A percentile compares a stretch with the other conserved stretches of the same genome.
These are phyloP conservation scores for Dromococcyx pavoninus DNA, from an alignment of 2,797 vertebrate genomes.

Conservation along the genomic window DNA sequence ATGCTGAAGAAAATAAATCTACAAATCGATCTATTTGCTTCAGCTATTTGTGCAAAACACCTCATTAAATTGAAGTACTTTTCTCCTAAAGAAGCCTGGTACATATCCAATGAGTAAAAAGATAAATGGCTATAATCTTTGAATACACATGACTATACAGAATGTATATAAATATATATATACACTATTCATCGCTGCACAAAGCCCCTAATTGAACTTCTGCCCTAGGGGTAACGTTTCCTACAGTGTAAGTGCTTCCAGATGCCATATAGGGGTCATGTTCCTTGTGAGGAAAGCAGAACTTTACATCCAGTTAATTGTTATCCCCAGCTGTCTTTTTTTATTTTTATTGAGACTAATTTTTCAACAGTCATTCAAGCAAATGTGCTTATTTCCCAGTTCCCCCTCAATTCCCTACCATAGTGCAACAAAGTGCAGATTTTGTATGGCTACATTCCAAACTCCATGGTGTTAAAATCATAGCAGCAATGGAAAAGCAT, in stretches of 20 bases:
- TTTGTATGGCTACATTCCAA: conserved; percentile 38
- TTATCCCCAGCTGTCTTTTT: conserved; percentile 25
- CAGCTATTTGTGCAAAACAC: conserved; percentile 3
- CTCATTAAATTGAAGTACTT: conserved; percentile 14
- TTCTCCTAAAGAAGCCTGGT: neutral
- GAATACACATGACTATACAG: conserved; percentile 2
- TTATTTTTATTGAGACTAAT: neutral
- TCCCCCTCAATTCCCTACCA: conserved; percentile 9
- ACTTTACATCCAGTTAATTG: conserved; percentile 53
- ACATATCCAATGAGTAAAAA: conserved; percentile 8
- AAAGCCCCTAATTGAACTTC: conserved; percentile 61
- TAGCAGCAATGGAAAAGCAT: conserved; percentile 15
- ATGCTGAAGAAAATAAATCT: conserved; percentile 2
- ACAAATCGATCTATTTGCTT: neutral
- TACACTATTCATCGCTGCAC: conserved; percentile 40
- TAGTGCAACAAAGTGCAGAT: conserved; percentile 19
- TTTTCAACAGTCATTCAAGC: conserved; percentile 48
- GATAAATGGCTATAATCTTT: conserved; percentile 35
- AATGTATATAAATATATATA: no score
- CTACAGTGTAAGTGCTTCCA: conserved; percentile 42
- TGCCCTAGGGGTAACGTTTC: conserved; percentile 51
- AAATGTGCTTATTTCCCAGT: conserved; percentile 50
- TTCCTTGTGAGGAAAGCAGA: conserved; percentile 40
- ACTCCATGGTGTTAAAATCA: neutral
- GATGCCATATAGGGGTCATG: neutral